Evolutionary conservation across 2,888 invertebrate genomes (phyloP).

Genomic region (Dilophus febrilis): DNA sequence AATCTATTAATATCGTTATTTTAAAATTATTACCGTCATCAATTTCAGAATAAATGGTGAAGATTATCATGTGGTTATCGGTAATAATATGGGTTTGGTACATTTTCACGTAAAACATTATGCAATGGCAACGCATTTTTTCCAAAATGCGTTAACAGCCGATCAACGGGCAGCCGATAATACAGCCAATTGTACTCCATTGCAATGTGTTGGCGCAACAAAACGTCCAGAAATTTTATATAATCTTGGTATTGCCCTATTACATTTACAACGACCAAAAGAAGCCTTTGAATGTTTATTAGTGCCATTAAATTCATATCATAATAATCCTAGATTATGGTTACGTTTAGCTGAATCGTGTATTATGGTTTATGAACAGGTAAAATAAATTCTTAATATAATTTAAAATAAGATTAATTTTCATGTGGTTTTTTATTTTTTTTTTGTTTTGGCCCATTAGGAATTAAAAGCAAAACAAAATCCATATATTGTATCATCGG

Average conservation of each 20-base stretch:
- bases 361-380: constrained; percentile 43
- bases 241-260: constrained; percentile 44
- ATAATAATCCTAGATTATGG: constrained; percentile 82
- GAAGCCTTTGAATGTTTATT: constrained; percentile 85
- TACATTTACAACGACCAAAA: constrained; percentile 61
- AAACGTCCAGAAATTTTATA: constrained; percentile 28
- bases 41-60: constrained; percentile 19
- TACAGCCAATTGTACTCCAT: constrained; percentile 14
- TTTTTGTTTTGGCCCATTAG: no score
- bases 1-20: no score
- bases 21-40: not conserved
- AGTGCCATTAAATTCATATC: constrained; percentile 69
- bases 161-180: constrained; percentile 20
- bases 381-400: no score
- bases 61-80: constrained; percentile 25
- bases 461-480: constrained; percentile 12
- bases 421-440: constrained; percentile 2
- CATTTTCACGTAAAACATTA: constrained; percentile 29
- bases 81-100: constrained; percentile 31
- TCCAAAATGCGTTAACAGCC: constrained; percentile 27
- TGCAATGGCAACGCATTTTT: constrained; percentile 28
- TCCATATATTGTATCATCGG: constrained; percentile 14
- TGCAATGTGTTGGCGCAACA: constrained; percentile 23
- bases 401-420: not conserved
- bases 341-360: constrained; percentile 85